Conservation (phyloP, 2,888 invertebrate species). For the Xanthostigma xanthostigma region DNA sequence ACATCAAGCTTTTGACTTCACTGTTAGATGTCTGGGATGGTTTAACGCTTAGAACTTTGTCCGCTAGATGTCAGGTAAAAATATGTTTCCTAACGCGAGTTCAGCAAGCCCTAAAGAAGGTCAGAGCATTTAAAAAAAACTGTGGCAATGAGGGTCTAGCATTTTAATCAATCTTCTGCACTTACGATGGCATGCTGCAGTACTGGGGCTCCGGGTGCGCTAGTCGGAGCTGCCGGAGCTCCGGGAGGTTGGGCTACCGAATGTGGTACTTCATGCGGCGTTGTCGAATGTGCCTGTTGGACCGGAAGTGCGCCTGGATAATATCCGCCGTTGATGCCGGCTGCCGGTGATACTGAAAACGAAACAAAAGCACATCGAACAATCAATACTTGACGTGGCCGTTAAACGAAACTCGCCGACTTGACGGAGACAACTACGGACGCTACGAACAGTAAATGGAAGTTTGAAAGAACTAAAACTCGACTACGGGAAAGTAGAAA, state of each 20-base stretch:
- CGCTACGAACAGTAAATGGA: too few species aligned
- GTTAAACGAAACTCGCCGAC: too few species aligned
- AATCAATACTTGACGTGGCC: slow-evolving; percentile 7
- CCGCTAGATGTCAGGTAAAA: too few species aligned
- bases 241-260: slow-evolving; percentile 35
- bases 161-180: slow-evolving; percentile 7
- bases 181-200: slow-evolving; percentile 35
- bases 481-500: too few species aligned
- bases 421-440: too few species aligned
- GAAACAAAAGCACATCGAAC: slow-evolving; percentile 14
- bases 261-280: slow-evolving; percentile 58
- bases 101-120: too few species aligned
- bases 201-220: slow-evolving; percentile 28
- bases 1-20: too few species aligned
- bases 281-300: slow-evolving; percentile 82
- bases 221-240: slow-evolving; percentile 30
- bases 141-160: neutral
- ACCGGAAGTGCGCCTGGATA: slow-evolving; percentile 56
- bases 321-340: slow-evolving; percentile 59
- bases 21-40: too few species aligned
- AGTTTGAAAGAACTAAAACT: too few species aligned
- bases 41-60: too few species aligned
- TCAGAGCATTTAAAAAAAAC: neutral
- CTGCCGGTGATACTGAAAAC: slow-evolving; percentile 34
- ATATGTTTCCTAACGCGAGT: too few species aligned